Conservation (phyloP, 2,888 invertebrate genomes). For the Lissonota sp. region DNA sequence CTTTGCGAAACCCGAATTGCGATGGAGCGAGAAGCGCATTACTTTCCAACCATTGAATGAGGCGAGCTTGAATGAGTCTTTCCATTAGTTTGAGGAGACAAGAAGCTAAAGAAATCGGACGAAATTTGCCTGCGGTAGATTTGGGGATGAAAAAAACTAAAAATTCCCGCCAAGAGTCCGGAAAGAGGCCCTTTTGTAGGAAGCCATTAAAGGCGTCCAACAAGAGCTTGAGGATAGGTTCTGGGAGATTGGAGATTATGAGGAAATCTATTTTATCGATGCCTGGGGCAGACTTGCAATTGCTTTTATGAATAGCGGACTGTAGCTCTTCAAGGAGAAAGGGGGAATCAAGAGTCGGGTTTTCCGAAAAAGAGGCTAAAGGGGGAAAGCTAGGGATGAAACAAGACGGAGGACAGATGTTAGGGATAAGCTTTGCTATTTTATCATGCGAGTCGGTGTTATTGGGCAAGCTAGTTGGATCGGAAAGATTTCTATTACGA, state of each 20-base stretch:
- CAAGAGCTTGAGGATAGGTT: background rate
- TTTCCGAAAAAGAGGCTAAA: background rate
- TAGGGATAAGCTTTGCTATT: constrained; percentile 1
- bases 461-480: background rate
- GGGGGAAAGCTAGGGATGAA: background rate
- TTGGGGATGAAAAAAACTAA: constrained; percentile 39
- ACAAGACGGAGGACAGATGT: constrained; percentile 10
- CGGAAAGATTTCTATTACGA: constrained; percentile 3
- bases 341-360: background rate
- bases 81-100: constrained; percentile 47
- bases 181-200: constrained; percentile 1
- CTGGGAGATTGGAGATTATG: constrained; percentile 16
- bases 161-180: constrained; percentile 1
- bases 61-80: constrained; percentile 37
- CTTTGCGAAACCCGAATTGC: constrained; percentile 44
- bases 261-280: constrained; percentile 39
- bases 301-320: background rate
- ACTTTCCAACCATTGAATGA: constrained; percentile 45
- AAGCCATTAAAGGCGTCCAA: constrained; percentile 17
- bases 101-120: constrained; percentile 32
- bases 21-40: constrained; percentile 8
- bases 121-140: constrained; percentile 18
- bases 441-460: background rate
- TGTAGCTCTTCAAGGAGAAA: constrained; percentile 2
- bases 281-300: constrained; percentile 21